phyloP scores from a whole-genome alignment of 2,113 vertebrate genomes.

The Neolamprologus ventralis region DNA sequence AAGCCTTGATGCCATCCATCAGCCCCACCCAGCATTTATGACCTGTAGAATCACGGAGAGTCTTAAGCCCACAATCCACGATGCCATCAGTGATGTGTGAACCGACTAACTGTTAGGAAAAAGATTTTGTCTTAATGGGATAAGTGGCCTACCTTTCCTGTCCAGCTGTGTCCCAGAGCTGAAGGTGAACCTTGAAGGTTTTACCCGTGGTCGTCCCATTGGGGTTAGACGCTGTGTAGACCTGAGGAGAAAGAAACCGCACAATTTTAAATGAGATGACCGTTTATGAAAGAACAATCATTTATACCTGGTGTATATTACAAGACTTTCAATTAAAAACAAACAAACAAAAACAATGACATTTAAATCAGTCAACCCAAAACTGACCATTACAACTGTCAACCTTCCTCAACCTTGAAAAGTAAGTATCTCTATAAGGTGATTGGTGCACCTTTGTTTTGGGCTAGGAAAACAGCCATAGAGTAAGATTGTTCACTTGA shows the following conservation, averaged over 20 bases:
- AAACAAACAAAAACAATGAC: background rate
- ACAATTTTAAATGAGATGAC: background rate
- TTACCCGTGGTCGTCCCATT: conserved; percentile 82
- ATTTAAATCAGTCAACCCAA: background rate
- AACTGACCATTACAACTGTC: background rate
- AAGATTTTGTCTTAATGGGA: background rate
- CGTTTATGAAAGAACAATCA: background rate
- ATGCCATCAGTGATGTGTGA: background rate
- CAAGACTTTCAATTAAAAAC: background rate
- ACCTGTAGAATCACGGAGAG: background rate
- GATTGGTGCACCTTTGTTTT: background rate
- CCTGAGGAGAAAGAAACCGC: conserved; percentile 49
- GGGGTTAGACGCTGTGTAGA: conserved; percentile 80
- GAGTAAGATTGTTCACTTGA: background rate
- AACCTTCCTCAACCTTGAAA: background rate
- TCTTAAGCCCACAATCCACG: background rate
- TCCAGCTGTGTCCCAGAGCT: conserved; percentile 96
- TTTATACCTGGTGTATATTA: background rate
- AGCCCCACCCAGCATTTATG: background rate
- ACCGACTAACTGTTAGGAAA: background rate
- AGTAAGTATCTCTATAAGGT: background rate
- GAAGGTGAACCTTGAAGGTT: conserved; percentile 90
- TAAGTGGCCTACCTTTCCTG: conserved; percentile 81
- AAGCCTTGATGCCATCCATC: background rate
- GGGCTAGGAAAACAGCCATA: background rate